phyloP scores from a whole-genome alignment of 2,113 vertebrate species.

The Myocastor coypus region DNA sequence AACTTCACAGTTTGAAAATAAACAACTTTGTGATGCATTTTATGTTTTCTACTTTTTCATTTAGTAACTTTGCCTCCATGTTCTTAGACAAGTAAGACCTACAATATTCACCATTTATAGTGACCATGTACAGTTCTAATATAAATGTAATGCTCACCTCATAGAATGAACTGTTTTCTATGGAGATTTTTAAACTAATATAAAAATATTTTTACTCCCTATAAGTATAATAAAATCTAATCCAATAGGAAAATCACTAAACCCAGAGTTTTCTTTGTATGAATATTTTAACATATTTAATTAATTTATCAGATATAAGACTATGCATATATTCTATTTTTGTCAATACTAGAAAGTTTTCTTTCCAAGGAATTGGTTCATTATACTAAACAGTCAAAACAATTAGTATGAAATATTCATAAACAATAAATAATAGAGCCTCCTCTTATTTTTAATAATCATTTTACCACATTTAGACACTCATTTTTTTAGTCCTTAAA shows the following conservation, averaged over 20 bases:
- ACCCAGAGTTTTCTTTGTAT: neutral
- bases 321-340: neutral
- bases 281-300: neutral
- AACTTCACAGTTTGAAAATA: slow-evolving; percentile 18
- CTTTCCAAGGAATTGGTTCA: slow-evolving; percentile 19
- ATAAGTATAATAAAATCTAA: neutral
- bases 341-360: slow-evolving; percentile 10
- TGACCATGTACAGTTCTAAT: neutral
- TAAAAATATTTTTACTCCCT: neutral
- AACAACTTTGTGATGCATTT: neutral
- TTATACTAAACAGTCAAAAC: slow-evolving; percentile 41
- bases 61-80: neutral
- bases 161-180: neutral
- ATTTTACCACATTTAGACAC: neutral
- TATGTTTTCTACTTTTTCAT: neutral
- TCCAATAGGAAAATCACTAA: neutral
- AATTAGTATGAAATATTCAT: slow-evolving; percentile 17
- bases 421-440: neutral
- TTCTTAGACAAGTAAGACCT: neutral
- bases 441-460: neutral
- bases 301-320: neutral
- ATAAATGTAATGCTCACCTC: neutral
- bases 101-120: neutral
- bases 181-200: neutral
- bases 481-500: neutral